These are phyloP conservation scores for Rhipidura dahli DNA, from an alignment of 2,113 vertebrate species.

Conservation along the genomic window DNA sequence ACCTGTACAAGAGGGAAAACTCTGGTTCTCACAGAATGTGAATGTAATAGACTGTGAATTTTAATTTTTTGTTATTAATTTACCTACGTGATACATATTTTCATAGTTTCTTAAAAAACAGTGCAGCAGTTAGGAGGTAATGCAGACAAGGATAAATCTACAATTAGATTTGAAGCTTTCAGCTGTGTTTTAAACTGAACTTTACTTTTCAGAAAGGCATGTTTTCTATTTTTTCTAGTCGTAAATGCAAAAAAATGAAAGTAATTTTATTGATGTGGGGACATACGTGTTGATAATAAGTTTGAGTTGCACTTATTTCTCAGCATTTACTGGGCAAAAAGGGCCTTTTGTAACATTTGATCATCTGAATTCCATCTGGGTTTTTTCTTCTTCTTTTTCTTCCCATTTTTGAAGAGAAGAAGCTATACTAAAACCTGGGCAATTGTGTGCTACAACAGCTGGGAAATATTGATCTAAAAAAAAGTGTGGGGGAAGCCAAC, in stretches of 20 bases:
- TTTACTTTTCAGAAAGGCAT: neutral
- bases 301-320: neutral
- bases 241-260: neutral
- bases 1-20: neutral
- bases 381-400: neutral
- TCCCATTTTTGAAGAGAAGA: neutral
- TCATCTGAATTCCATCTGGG: neutral
- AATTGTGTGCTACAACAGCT: neutral
- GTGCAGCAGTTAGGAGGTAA: neutral
- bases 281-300: neutral
- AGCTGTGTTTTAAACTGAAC: neutral
- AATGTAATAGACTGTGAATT: neutral
- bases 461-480: neutral
- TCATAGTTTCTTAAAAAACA: neutral
- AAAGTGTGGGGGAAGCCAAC: neutral
- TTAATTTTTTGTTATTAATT: neutral
- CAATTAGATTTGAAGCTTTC: neutral
- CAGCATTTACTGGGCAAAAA: neutral
- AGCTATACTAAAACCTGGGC: neutral
- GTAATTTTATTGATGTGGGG: neutral
- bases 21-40: neutral
- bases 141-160: neutral
- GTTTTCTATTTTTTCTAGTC: neutral
- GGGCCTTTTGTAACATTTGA: neutral
- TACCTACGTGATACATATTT: neutral